These are phyloP conservation scores for Corbicula japonica DNA, from an alignment of 2,888 invertebrate species.

Conservation along the genomic window DNA sequence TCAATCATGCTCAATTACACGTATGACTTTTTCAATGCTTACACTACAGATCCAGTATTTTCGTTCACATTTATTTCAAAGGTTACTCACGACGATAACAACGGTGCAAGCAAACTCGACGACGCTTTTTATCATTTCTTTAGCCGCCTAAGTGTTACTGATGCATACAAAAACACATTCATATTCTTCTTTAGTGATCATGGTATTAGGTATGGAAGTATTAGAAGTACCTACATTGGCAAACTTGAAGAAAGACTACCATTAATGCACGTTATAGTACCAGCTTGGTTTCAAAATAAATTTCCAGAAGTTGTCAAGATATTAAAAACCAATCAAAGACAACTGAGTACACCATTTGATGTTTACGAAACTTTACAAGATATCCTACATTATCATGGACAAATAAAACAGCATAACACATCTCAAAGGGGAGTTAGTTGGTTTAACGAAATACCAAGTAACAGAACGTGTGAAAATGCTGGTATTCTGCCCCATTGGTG, in stretches of 20 bases:
- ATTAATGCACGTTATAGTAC: slow-evolving; percentile 91
- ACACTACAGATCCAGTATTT: slow-evolving; percentile 90
- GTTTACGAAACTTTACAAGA: slow-evolving; percentile 93
- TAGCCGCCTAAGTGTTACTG: slow-evolving; percentile 84
- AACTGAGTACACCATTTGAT: slow-evolving; percentile 94
- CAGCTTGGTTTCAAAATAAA: no score
- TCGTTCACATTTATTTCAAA: slow-evolving; percentile 94
- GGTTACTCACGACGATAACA: slow-evolving; percentile 94
- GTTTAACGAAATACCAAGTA: slow-evolving; percentile 91
- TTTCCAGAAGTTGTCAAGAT: slow-evolving; percentile 90
- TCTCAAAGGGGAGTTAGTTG: slow-evolving; percentile 88
- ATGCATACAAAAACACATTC: slow-evolving; percentile 74
- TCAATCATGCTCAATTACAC: slow-evolving; percentile 89
- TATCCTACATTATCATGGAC: slow-evolving; percentile 85
- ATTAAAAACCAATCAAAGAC: slow-evolving; percentile 89
- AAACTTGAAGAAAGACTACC: slow-evolving; percentile 94
- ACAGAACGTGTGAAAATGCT: slow-evolving; percentile 92
- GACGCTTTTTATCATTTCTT: slow-evolving; percentile 89
- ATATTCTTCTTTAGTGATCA: slow-evolving; percentile 92
- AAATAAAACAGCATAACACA: slow-evolving; percentile 16
- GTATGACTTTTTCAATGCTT: slow-evolving; percentile 88
- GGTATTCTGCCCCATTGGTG: slow-evolving; percentile 95
- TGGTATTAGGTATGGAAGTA: slow-evolving; percentile 94
- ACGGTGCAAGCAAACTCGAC: slow-evolving; percentile 92
- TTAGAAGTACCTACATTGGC: slow-evolving; percentile 92